phyloP scores from a whole-genome alignment of 2,888 invertebrate genomes.

The Nemoura dubitans region DNA sequence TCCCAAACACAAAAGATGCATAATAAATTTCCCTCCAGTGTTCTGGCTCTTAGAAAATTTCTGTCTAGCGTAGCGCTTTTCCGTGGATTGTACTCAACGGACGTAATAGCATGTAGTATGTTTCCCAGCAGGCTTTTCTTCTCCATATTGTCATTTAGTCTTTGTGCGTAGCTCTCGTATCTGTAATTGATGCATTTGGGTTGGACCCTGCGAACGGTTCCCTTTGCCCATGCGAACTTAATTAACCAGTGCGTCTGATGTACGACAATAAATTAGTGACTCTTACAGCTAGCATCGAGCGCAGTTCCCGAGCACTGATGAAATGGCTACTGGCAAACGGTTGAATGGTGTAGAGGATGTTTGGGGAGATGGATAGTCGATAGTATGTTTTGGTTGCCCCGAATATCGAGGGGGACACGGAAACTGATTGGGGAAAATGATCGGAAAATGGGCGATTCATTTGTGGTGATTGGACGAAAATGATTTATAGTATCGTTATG shows the following conservation, averaged over 20 bases:
- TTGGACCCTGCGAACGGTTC: slow-evolving; percentile 2
- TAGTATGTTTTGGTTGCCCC: background rate
- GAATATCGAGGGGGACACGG: background rate
- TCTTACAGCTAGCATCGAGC: background rate
- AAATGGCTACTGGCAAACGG: background rate
- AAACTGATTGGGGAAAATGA: slow-evolving; percentile 14
- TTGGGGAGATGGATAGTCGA: background rate
- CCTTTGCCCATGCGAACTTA: slow-evolving; percentile 32
- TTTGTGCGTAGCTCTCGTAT: slow-evolving; percentile 24
- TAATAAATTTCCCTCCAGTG: background rate
- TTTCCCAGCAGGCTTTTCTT: background rate
- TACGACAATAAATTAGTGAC: slow-evolving; percentile 38
- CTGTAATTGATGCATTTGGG: slow-evolving; percentile 39
- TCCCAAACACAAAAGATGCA: background rate
- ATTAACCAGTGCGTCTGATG: slow-evolving; percentile 19
- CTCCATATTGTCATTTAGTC: slow-evolving; percentile 37
- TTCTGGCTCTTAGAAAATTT: background rate
- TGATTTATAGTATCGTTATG: background rate
- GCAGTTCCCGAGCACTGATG: background rate
- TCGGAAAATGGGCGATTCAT: background rate
- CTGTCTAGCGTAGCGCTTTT: background rate
- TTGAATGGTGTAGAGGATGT: background rate
- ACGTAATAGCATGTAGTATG: background rate
- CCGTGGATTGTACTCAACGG: background rate
- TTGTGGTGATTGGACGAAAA: slow-evolving; percentile 4